Evolutionary conservation across 2,113 vertebrate genomes (phyloP).

Genomic region (Hyperoodon ampullatus): DNA sequence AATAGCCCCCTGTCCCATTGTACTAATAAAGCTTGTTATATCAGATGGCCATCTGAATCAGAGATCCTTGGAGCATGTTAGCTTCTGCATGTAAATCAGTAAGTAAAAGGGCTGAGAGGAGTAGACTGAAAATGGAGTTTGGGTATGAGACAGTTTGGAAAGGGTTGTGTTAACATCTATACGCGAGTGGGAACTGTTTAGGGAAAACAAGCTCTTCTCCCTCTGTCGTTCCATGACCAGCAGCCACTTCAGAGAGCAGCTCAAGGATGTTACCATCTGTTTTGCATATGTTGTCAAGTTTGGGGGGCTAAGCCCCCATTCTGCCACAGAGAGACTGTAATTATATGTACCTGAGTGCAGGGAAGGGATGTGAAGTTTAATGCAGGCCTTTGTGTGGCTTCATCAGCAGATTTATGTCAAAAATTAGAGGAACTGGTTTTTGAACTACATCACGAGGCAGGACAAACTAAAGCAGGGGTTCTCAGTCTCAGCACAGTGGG

Average conservation of each 20-base stretch:
- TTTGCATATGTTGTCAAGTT: background rate
- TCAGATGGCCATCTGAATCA: background rate
- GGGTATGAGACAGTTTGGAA: background rate
- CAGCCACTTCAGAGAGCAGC: background rate
- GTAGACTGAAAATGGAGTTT: background rate
- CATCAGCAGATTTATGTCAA: background rate
- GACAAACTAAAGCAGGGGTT: background rate
- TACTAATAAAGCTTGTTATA: background rate
- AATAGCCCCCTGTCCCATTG: background rate
- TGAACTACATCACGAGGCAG: background rate
- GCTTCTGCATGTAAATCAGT: background rate
- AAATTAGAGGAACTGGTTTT: background rate
- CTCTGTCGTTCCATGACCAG: background rate
- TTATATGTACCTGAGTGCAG: background rate
- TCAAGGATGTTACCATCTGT: background rate
- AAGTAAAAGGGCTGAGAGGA: background rate
- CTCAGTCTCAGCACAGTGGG: background rate
- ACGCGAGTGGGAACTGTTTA: background rate
- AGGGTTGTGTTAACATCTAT: background rate
- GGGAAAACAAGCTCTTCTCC: background rate
- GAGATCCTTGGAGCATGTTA: background rate
- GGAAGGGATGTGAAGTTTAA: background rate
- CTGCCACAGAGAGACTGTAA: background rate
- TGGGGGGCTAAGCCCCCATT: background rate
- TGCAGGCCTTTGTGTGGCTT: background rate